phyloP scores from a whole-genome alignment of 1,140 invertebrate genomes.

The Epicauta chinensis region DNA sequence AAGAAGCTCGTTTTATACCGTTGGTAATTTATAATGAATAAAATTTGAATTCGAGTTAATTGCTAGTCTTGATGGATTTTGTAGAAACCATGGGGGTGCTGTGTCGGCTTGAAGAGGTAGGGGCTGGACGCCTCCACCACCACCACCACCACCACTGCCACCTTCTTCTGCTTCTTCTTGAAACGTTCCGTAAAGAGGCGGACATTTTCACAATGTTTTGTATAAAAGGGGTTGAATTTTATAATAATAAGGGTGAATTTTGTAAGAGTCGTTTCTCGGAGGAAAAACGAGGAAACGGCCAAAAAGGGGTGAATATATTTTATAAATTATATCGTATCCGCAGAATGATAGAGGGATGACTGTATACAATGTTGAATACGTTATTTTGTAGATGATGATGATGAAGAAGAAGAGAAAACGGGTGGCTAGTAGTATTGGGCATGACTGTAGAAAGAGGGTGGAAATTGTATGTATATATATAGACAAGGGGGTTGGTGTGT shows the following conservation, averaged over 20 bases:
- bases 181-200: constrained; percentile 12
- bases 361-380: not conserved
- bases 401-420: not conserved
- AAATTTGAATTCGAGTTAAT: constrained; percentile 44
- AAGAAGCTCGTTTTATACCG: constrained; percentile 40
- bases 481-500: not conserved
- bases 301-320: constrained; percentile 34
- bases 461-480: too few species aligned
- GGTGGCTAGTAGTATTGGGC: too few species aligned
- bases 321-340: constrained; percentile 32
- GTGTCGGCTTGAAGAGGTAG: too few species aligned
- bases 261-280: constrained; percentile 12
- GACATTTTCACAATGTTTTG: constrained; percentile 33
- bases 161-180: too few species aligned
- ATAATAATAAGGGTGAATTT: too few species aligned
- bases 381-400: constrained; percentile 6
- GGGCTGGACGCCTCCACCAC: too few species aligned
- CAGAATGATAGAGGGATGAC: not conserved
- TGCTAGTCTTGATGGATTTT: constrained; percentile 42
- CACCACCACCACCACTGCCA: too few species aligned
- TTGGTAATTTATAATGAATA: constrained; percentile 50
- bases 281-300: too few species aligned
- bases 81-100: constrained; percentile 17
- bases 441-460: too few species aligned
- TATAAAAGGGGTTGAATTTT: too few species aligned